These are phyloP conservation scores for Myzus persicae DNA, from an alignment of 1,140 invertebrate genomes.

Conservation along the genomic window DNA sequence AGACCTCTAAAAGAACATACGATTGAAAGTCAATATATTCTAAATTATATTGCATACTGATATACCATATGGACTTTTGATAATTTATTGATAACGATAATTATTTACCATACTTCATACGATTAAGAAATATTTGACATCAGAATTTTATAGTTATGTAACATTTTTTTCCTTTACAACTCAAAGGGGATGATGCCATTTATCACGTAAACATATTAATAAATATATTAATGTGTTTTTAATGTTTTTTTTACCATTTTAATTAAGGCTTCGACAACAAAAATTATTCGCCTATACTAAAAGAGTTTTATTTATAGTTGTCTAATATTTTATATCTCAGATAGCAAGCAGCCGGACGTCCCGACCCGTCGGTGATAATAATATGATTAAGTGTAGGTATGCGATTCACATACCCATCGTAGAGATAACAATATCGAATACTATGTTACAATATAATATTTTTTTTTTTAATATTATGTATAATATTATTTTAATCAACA, in stretches of 20 bases:
- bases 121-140: neutral
- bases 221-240: neutral
- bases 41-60: neutral
- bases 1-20: neutral
- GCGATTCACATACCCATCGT: neutral
- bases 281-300: neutral
- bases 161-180: neutral
- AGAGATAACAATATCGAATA: neutral
- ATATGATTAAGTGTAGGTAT: neutral
- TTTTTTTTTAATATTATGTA: neutral
- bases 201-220: neutral
- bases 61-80: neutral
- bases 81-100: no score
- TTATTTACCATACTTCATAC: neutral
- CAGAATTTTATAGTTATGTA: neutral
- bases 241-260: neutral
- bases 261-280: neutral
- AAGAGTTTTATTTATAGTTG: conserved; percentile 5
- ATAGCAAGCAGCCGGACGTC: neutral
- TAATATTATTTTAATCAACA: no score
- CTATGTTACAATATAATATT: neutral
- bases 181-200: neutral
- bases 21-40: neutral
- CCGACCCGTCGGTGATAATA: neutral
- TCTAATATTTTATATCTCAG: conserved; percentile 1